phyloP scores from a whole-genome alignment of 2,888 invertebrate species.

The Netelia inedita region DNA sequence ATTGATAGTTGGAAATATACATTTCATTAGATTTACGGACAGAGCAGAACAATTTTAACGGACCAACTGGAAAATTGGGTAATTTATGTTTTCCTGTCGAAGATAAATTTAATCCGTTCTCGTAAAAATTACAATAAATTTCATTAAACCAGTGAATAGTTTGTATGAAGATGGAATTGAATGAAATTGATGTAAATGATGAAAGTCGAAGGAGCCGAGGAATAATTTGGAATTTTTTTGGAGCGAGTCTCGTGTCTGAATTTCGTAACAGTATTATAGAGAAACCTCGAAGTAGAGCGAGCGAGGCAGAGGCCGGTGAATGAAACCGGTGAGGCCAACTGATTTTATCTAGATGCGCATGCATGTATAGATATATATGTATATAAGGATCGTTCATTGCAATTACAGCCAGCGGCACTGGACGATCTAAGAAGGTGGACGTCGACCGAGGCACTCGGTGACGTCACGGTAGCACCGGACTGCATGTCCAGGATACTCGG shows the following conservation, averaged over 20 bases:
- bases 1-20: slow-evolving; percentile 22
- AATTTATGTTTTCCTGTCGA: slow-evolving; percentile 11
- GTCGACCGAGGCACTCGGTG: slow-evolving; percentile 92
- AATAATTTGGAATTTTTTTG: slow-evolving; percentile 1
- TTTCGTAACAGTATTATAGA: slow-evolving; percentile 25
- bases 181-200: not conserved
- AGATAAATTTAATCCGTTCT: slow-evolving; percentile 1
- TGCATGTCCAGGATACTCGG: slow-evolving; percentile 90
- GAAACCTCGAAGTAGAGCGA: slow-evolving; percentile 3
- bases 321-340: slow-evolving; percentile 47
- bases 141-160: not conserved
- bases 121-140: not conserved
- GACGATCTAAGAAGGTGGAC: slow-evolving; percentile 94
- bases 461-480: slow-evolving; percentile 92
- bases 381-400: slow-evolving; percentile 55
- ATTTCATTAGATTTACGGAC: slow-evolving; percentile 45
- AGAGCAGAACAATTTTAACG: not conserved
- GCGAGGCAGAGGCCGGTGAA: slow-evolving; percentile 49
- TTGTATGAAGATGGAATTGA: not conserved
- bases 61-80: not conserved
- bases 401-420: slow-evolving; percentile 91
- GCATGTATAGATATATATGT: slow-evolving; percentile 8
- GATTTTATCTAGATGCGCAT: slow-evolving; percentile 30
- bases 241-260: not conserved
- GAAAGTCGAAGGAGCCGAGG: too few species aligned